A percentile compares a stretch with the other conserved stretches of the same genome.
These are phyloP conservation scores for Nasonia oneida DNA, from an alignment of 2,888 invertebrate species.

Conservation along the genomic window DNA sequence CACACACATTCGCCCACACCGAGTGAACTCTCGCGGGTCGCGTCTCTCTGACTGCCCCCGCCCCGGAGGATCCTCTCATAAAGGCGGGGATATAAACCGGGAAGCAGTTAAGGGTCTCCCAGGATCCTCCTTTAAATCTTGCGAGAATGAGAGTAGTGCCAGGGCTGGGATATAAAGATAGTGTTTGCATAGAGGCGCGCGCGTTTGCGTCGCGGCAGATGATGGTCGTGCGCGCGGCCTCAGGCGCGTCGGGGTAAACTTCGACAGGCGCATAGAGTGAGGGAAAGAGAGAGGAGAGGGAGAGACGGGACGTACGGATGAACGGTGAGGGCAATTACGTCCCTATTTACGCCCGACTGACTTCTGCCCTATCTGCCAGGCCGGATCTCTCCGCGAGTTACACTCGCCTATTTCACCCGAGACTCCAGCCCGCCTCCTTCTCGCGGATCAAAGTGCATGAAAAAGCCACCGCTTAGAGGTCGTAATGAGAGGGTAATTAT, in stretches of 20 bases:
- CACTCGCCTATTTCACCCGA: not conserved
- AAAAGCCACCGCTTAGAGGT: not conserved
- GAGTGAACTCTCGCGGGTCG: not conserved
- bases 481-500: constrained; percentile 32
- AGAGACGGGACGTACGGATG: constrained; percentile 43
- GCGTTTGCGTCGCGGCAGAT: not conserved
- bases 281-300: too few species aligned
- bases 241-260: constrained; percentile 27
- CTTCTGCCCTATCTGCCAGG: constrained; percentile 35
- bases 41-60: constrained; percentile 26
- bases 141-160: constrained; percentile 34
- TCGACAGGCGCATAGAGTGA: constrained; percentile 17
- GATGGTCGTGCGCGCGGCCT: not conserved
- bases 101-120: constrained; percentile 51
- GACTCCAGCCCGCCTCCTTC: not conserved
- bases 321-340: constrained; percentile 53
- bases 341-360: constrained; percentile 53
- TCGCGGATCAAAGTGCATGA: constrained; percentile 40
- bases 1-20: not conserved
- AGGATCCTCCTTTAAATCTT: constrained; percentile 46
- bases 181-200: not conserved
- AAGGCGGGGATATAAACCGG: constrained; percentile 51
- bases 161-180: constrained; percentile 8
- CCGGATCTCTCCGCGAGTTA: constrained; percentile 8
- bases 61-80: constrained; percentile 36